phyloP scores from a whole-genome alignment of 2,113 vertebrate genomes.

The Zonotrichia leucophrys region DNA sequence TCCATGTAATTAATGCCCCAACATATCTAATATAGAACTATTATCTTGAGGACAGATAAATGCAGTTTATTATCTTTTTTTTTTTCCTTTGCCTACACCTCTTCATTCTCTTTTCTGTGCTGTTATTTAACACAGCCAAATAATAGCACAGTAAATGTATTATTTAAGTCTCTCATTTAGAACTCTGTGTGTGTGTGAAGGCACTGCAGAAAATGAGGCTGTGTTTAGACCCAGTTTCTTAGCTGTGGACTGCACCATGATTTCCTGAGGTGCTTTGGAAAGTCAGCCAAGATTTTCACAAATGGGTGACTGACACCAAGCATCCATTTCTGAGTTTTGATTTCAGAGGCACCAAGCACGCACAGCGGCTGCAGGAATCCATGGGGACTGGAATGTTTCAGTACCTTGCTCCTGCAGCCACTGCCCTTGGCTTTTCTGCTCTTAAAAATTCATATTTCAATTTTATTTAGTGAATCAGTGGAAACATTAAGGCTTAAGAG shows the following conservation, averaged over 20 bases:
- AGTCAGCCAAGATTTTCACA: background rate
- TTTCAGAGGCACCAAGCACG: background rate
- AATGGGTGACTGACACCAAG: background rate
- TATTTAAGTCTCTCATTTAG: conserved; percentile 23
- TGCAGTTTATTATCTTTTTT: conserved; percentile 41
- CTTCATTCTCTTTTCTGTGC: conserved; percentile 36
- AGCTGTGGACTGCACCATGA: background rate
- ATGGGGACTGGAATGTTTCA: background rate
- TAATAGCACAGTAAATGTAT: conserved; percentile 48
- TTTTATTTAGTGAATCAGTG: background rate
- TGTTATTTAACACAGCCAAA: conserved; percentile 53
- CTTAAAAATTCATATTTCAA: background rate
- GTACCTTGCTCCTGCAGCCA: background rate
- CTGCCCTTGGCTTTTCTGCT: background rate
- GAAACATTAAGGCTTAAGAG: background rate
- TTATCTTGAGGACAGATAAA: conserved; percentile 53
- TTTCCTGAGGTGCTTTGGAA: conserved; percentile 3
- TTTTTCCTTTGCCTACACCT: conserved; percentile 38
- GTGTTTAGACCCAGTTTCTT: background rate
- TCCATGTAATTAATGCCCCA: conserved; percentile 36
- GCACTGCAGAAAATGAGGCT: background rate
- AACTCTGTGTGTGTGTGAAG: background rate
- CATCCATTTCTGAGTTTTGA: background rate
- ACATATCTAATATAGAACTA: conserved; percentile 57
- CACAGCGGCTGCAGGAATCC: background rate